Percentiles rank a stretch among this genome's conserved stretches.
phyloP scores from a whole-genome alignment of 2,113 vertebrate species.

The Lagopus muta region DNA sequence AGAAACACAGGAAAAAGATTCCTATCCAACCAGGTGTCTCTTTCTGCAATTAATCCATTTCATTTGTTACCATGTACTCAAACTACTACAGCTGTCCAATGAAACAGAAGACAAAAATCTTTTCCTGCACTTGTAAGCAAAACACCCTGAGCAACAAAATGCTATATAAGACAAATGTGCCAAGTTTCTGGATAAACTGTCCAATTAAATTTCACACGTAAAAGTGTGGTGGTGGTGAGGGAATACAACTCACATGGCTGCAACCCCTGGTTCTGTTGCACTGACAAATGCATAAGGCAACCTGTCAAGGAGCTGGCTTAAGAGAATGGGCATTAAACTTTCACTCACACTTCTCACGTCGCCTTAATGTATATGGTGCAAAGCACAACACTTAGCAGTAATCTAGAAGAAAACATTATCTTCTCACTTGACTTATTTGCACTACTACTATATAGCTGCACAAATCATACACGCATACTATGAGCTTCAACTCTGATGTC shows the following conservation, averaged over 20 bases:
- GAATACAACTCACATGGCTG: neutral
- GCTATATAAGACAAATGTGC: neutral
- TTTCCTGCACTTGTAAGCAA: neutral
- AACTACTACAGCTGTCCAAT: neutral
- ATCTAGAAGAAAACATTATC: neutral
- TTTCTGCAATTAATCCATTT: neutral
- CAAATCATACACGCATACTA: neutral
- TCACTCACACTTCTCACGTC: neutral
- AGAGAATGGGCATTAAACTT: neutral
- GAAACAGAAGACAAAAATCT: neutral
- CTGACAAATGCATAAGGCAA: neutral
- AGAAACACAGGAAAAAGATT: neutral
- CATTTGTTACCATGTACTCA: neutral
- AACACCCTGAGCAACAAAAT: neutral
- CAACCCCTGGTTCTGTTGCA: neutral
- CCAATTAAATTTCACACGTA: neutral
- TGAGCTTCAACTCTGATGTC: neutral
- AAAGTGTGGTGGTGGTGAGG: fast-evolving
- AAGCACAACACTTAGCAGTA: neutral
- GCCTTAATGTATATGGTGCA: neutral
- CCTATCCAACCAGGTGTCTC: neutral
- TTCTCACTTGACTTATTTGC: neutral
- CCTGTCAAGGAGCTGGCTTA: neutral
- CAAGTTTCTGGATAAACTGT: neutral
- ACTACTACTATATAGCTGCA: neutral